These are phyloP conservation scores for Crypturellus undulatus DNA, from an alignment of 2,113 vertebrate genomes.

Conservation along the genomic window DNA sequence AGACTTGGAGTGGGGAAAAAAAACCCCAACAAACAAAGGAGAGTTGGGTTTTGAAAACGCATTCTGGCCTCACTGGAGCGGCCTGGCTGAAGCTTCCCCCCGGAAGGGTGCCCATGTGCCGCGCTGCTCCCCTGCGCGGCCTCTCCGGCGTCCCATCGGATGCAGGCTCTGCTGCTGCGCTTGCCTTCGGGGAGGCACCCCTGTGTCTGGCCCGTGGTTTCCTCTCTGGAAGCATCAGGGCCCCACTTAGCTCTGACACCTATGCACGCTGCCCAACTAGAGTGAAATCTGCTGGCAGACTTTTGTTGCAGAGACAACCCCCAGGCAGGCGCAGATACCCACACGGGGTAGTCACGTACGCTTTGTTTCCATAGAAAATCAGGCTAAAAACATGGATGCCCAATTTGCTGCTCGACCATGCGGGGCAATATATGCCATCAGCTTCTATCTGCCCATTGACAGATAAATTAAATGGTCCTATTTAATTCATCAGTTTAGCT, in stretches of 20 bases:
- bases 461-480: constrained; percentile 56
- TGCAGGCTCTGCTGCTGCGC: background rate
- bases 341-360: constrained; percentile 31
- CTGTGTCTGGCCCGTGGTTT: background rate
- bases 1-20: background rate
- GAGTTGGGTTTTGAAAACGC: background rate
- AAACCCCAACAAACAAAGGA: background rate
- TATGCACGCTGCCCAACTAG: constrained; percentile 4
- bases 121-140: background rate
- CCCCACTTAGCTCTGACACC: background rate
- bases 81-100: too few species aligned
- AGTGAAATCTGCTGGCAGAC: background rate
- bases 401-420: constrained; percentile 52
- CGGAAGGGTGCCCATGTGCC: background rate
- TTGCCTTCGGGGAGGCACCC: background rate
- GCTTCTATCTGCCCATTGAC: constrained; percentile 55
- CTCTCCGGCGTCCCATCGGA: background rate
- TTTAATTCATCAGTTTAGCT: constrained; percentile 2
- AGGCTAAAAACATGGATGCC: constrained; percentile 60
- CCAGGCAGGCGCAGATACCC: constrained; percentile 3
- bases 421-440: constrained; percentile 27
- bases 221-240: background rate
- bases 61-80: background rate
- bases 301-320: background rate
- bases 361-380: constrained; percentile 64